phyloP scores from a whole-genome alignment of 1,140 invertebrate species.

The Teleogryllus occipitalis region DNA sequence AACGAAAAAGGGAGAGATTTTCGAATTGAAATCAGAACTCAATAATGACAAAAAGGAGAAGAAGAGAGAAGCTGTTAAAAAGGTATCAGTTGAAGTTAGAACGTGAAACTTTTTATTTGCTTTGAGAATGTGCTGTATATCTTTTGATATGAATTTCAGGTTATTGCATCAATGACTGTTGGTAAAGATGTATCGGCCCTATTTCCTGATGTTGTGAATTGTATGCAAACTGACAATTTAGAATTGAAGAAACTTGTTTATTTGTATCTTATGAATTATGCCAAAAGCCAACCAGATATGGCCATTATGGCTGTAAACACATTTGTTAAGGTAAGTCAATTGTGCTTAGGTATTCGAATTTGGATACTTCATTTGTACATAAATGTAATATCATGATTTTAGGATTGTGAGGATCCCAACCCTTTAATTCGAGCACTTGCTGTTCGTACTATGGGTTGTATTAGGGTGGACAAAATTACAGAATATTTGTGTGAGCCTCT shows the following conservation, averaged over 20 bases:
- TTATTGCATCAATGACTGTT: constrained; percentile 99
- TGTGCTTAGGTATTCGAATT: neutral
- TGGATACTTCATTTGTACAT: neutral
- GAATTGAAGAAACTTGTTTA: constrained; percentile 99
- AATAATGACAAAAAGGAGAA: constrained; percentile 99
- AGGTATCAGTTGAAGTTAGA: constrained; percentile 46
- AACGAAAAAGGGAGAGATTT: constrained; percentile 99
- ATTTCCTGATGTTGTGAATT: constrained; percentile 99
- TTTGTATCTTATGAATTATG: constrained; percentile 99
- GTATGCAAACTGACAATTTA: constrained; percentile 99
- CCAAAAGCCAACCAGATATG: constrained; percentile 99
- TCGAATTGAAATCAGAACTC: constrained; percentile 96
- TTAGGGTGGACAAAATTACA: constrained; percentile 99
- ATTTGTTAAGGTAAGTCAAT: constrained; percentile 85
- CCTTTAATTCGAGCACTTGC: constrained; percentile 96
- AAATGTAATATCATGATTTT: constrained; percentile 26
- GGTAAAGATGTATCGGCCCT: constrained; percentile 93
- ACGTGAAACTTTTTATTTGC: neutral
- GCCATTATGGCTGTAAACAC: constrained; percentile 99
- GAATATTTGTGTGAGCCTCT: constrained; percentile 99
- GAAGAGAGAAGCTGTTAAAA: constrained; percentile 99
- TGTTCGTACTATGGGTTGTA: constrained; percentile 99
- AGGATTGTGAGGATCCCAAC: constrained; percentile 99
- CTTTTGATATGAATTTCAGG: constrained; percentile 44
- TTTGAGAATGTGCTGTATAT: neutral